phyloP scores from a whole-genome alignment of 1,140 invertebrate species.

The Scaptomyza pallida region DNA sequence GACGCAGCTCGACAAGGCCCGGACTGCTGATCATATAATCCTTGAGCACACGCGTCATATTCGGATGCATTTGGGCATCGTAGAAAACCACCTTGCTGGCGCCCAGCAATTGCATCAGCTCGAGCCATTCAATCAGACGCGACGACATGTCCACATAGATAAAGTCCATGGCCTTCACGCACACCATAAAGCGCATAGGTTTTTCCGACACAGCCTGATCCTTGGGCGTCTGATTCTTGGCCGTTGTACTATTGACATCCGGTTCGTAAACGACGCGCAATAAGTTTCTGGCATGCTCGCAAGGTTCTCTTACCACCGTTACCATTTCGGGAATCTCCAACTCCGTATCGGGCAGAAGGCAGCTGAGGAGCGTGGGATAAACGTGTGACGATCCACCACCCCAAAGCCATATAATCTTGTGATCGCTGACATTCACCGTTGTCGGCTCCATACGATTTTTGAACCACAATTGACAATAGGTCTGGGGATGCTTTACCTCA shows the following conservation, averaged over 20 bases:
- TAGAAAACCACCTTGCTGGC: slow-evolving; percentile 96
- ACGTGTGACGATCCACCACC: slow-evolving; percentile 93
- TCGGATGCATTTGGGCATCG: slow-evolving; percentile 93
- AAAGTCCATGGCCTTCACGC: slow-evolving; percentile 96
- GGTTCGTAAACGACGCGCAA: slow-evolving; percentile 91
- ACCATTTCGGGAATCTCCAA: slow-evolving; percentile 90
- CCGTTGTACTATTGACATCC: neutral
- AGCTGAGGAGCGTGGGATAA: slow-evolving; percentile 94
- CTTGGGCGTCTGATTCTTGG: neutral
- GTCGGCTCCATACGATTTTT: slow-evolving; percentile 89
- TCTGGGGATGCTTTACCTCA: slow-evolving; percentile 86
- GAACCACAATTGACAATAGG: slow-evolving; percentile 93
- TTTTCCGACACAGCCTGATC: neutral
- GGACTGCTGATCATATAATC: slow-evolving; percentile 46
- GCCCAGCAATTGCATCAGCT: slow-evolving; percentile 92
- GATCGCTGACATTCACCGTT: slow-evolving; percentile 90
- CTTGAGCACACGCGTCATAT: slow-evolving; percentile 92
- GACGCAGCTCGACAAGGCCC: slow-evolving; percentile 87
- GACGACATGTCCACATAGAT: slow-evolving; percentile 94
- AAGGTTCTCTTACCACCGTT: slow-evolving; percentile 90
- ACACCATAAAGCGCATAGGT: slow-evolving; percentile 93
- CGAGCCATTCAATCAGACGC: slow-evolving; percentile 96
- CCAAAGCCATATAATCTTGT: slow-evolving; percentile 97
- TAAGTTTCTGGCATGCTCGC: slow-evolving; percentile 92
- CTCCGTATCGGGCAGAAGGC: slow-evolving; percentile 88